Evolutionary conservation across 1,140 invertebrate species (phyloP).

Genomic region (Plectrocnemia conspersa): DNA sequence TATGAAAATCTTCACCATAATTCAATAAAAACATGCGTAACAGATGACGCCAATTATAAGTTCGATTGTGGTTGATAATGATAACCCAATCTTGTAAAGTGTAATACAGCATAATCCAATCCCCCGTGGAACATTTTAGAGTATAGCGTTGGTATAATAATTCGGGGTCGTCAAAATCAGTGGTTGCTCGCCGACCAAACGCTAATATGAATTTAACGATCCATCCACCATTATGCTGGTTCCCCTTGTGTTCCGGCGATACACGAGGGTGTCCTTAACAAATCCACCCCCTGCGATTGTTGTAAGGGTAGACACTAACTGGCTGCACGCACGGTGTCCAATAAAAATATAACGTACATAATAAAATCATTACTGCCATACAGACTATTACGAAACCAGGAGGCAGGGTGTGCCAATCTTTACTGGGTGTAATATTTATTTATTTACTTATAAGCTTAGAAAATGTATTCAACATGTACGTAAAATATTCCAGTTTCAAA

Average conservation of each 20-base stretch:
- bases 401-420: background rate
- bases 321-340: constrained; percentile 18
- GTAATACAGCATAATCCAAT: background rate
- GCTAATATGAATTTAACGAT: constrained; percentile 29
- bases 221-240: constrained; percentile 17
- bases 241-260: constrained; percentile 2
- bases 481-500: too few relatives aligned
- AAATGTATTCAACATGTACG: too few relatives aligned
- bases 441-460: too few relatives aligned
- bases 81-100: background rate
- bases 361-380: constrained; percentile 27
- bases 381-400: constrained; percentile 5
- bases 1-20: background rate
- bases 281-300: constrained; percentile 7
- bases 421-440: too few relatives aligned
- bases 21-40: background rate
- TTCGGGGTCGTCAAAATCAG: too few relatives aligned
- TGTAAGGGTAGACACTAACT: background rate
- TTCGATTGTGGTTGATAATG: background rate
- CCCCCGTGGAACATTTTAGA: too few relatives aligned
- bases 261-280: constrained; percentile 5
- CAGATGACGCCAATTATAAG: background rate
- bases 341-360: constrained; percentile 31
- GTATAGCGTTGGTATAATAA: too few relatives aligned
- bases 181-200: constrained; percentile 20